Evolutionary conservation across 2,888 invertebrate species (phyloP).

Genomic region (Drosophila ezoana): DNA sequence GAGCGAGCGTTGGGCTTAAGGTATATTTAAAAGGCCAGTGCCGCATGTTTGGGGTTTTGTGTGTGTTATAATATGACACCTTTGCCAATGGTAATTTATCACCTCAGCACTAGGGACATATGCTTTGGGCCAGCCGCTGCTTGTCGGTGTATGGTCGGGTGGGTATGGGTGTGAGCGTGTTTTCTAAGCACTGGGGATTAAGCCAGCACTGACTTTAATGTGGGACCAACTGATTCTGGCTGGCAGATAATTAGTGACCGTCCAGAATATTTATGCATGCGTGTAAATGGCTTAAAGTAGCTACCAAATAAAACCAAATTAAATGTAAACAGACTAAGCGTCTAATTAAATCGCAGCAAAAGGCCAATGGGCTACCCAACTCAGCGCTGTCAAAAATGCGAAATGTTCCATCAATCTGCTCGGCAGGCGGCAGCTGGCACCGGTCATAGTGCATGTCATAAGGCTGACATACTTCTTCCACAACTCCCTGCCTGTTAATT

Average conservation of each 20-base stretch:
- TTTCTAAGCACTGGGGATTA: slow-evolving; percentile 75
- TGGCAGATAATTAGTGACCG: slow-evolving; percentile 74
- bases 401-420: slow-evolving; percentile 69
- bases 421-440: slow-evolving; percentile 4
- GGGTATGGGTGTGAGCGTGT: slow-evolving; percentile 16
- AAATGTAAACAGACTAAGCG: slow-evolving; percentile 72
- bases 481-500: slow-evolving; percentile 56
- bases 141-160: slow-evolving; percentile 16
- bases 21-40: slow-evolving; percentile 79
- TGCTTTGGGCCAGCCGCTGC: slow-evolving; percentile 38
- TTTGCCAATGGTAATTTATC: slow-evolving; percentile 80
- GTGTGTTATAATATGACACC: slow-evolving; percentile 78
- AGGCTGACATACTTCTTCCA: slow-evolving; percentile 19
- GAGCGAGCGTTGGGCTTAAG: slow-evolving; percentile 57
- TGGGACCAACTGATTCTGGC: slow-evolving; percentile 71
- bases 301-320: slow-evolving; percentile 68
- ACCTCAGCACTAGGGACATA: slow-evolving; percentile 76
- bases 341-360: slow-evolving; percentile 67
- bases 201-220: slow-evolving; percentile 63
- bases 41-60: slow-evolving; percentile 78
- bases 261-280: slow-evolving; percentile 74
- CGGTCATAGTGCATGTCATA: slow-evolving; percentile 32
- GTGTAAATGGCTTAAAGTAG: slow-evolving; percentile 75
- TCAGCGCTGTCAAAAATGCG: slow-evolving; percentile 62
- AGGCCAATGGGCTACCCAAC: slow-evolving; percentile 42